These are phyloP conservation scores for Heliconius hewitsoni DNA, from an alignment of 1,140 invertebrate species.

Conservation along the genomic window DNA sequence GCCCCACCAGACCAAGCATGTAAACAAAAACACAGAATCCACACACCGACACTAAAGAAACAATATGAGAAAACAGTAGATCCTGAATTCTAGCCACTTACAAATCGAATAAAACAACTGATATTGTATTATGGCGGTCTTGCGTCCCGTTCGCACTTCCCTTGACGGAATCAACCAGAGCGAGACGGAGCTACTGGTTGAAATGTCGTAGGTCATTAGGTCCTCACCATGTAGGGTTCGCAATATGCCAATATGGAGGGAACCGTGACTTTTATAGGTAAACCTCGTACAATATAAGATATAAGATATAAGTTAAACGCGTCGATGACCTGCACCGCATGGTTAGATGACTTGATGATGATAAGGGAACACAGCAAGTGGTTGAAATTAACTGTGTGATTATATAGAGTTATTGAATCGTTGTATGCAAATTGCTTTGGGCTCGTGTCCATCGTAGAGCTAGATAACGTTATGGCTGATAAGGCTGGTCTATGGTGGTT, in stretches of 20 bases:
- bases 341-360: conserved; percentile 57
- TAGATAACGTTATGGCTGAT: conserved; percentile 21
- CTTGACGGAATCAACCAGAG: conserved; percentile 35
- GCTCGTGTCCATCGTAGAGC: not conserved
- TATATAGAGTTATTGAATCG: conserved; percentile 53
- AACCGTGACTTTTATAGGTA: conserved; percentile 69
- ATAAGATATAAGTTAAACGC: conserved; percentile 68
- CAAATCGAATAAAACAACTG: conserved; percentile 77
- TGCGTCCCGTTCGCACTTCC: conserved; percentile 49
- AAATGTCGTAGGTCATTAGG: conserved; percentile 80
- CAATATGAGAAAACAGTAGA: conserved; percentile 71
- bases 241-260: conserved; percentile 79
- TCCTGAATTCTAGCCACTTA: conserved; percentile 67
- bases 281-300: conserved; percentile 55
- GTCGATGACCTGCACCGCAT: conserved; percentile 59
- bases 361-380: conserved; percentile 58
- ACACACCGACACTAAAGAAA: conserved; percentile 60
- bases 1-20: not conserved
- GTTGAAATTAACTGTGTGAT: conserved; percentile 63
- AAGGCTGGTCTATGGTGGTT: not conserved
- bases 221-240: conserved; percentile 69
- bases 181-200: conserved; percentile 60
- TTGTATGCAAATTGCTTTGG: conserved; percentile 44
- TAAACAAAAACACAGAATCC: conserved; percentile 47
- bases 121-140: conserved; percentile 75